Base-by-base conservation (phyloP, 2,113 vertebrate genomes). In the Trematomus loennbergii region DNA sequence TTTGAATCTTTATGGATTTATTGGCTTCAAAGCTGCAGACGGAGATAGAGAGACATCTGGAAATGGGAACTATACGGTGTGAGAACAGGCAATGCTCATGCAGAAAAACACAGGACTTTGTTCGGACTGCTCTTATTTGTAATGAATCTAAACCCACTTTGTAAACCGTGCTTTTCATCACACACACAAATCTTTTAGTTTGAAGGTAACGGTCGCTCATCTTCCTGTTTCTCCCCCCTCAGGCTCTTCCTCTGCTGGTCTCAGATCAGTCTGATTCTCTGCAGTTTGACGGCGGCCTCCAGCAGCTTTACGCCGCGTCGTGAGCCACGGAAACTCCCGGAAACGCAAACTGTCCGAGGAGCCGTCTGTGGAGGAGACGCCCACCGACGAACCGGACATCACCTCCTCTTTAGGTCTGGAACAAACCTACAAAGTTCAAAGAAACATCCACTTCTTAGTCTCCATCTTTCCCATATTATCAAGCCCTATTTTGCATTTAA, bases 211-310 rank as follows among this genome's bases (percentile, higher is more conserved):
- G 5, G 36, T 57, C 33, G 3, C 36, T 40, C 33, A 57, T 2
- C 10, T 49, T 22, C 48, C 16, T 45, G 5, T 20, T 33, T 71
- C 36, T 55, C 15, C 5, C 12, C 52, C 60, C 22, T 60, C 81
- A 95, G 94, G 48, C 73, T 63, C 81, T 94, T 55, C 90, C 94
- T 45, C 75, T 75, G 82, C 82, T 92, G 12, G 65, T 65, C 9
- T 60, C 72, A 0, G 79, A 70, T 13, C 62, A 48, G n/a, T 55
- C 71, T 13, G 72, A 80, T 20, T 16, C 72, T 58, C 72, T 84
- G 33, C 80, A 81, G 70, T 92, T 95, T 48, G 46, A 83, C 29
- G 15, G 36, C 0, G 65, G 87, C 60, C 88, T 95, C 22, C 93
- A 88, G 54, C 79, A 66, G 3, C 88, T 95, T 16, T 94, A 94